phyloP scores from a whole-genome alignment of 2,797 vertebrate genomes.

The Gobio occitaniae region DNA sequence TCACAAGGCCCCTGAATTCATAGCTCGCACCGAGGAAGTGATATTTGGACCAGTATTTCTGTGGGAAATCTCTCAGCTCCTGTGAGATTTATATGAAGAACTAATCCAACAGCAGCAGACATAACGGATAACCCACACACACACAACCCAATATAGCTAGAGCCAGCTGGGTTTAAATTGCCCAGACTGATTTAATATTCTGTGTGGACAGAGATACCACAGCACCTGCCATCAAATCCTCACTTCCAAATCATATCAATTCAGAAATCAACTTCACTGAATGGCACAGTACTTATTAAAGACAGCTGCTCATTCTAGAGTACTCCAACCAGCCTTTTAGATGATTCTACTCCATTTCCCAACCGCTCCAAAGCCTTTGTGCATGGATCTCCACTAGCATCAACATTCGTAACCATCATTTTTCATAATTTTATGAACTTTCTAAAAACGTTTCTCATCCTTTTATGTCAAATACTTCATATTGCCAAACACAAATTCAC shows the following conservation, averaged over 20 bases:
- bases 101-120: slow-evolving; percentile 32
- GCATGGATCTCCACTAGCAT: neutral
- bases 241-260: slow-evolving; percentile 26
- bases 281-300: slow-evolving; percentile 1
- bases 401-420: neutral
- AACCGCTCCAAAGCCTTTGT: neutral
- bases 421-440: neutral
- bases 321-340: neutral
- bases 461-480: neutral
- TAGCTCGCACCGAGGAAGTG: slow-evolving; percentile 18
- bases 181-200: slow-evolving; percentile 42
- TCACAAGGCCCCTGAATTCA: slow-evolving; percentile 11
- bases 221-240: slow-evolving; percentile 24
- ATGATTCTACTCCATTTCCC: neutral
- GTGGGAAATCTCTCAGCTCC: slow-evolving; percentile 20
- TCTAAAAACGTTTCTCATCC: neutral
- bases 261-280: slow-evolving; percentile 39
- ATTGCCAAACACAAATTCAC: neutral
- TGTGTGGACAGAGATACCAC: slow-evolving; percentile 13
- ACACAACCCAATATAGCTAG: slow-evolving; percentile 1
- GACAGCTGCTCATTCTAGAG: slow-evolving; percentile 22
- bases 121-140: slow-evolving; percentile 30
- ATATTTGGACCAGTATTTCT: slow-evolving; percentile 19
- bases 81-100: slow-evolving; percentile 24
- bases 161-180: slow-evolving; percentile 34